phyloP scores from a whole-genome alignment of 2,888 invertebrate species.

The Dorcus parallelipipedus region DNA sequence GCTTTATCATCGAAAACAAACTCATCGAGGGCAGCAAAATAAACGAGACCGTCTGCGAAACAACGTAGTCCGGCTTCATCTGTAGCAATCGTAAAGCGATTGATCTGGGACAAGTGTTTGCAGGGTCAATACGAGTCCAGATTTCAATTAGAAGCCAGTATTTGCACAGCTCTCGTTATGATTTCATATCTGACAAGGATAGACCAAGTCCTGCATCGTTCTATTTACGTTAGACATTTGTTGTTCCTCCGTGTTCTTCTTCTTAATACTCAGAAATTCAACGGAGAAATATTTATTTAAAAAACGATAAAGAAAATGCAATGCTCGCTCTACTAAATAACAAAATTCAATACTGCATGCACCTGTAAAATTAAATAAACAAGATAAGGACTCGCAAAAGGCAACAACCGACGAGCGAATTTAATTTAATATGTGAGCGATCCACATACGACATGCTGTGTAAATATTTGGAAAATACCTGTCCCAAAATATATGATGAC shows the following conservation, averaged over 20 bases:
- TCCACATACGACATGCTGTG: too few relatives aligned
- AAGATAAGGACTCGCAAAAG: too few relatives aligned
- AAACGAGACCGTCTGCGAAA: conserved; percentile 29
- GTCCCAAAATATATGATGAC: conserved; percentile 13
- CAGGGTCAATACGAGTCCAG: conserved; percentile 49
- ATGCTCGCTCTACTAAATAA: too few relatives aligned
- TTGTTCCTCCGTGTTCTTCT: conserved; percentile 10
- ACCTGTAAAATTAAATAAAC: too few relatives aligned
- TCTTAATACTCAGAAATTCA: neutral
- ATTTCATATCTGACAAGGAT: conserved; percentile 49
- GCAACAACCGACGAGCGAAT: too few relatives aligned
- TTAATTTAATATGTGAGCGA: too few relatives aligned
- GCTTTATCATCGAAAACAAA: conserved; percentile 42
- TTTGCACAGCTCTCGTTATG: conserved; percentile 50
- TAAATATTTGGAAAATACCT: neutral
- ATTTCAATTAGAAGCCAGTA: conserved; percentile 50
- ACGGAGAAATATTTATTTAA: too few relatives aligned
- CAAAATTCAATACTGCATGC: too few relatives aligned
- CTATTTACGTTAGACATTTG: conserved; percentile 31
- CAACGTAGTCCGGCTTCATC: conserved; percentile 34
- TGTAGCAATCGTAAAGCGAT: conserved; percentile 40
- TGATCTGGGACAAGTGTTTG: conserved; percentile 49
- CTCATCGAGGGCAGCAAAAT: conserved; percentile 43
- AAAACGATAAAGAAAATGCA: too few relatives aligned
- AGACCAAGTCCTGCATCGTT: conserved; percentile 26